A percentile compares a stretch with the other conserved stretches of the same genome.
These are phyloP conservation scores for Stegostoma tigrinum DNA, from an alignment of 2,113 vertebrate species.

Conservation along the genomic window DNA sequence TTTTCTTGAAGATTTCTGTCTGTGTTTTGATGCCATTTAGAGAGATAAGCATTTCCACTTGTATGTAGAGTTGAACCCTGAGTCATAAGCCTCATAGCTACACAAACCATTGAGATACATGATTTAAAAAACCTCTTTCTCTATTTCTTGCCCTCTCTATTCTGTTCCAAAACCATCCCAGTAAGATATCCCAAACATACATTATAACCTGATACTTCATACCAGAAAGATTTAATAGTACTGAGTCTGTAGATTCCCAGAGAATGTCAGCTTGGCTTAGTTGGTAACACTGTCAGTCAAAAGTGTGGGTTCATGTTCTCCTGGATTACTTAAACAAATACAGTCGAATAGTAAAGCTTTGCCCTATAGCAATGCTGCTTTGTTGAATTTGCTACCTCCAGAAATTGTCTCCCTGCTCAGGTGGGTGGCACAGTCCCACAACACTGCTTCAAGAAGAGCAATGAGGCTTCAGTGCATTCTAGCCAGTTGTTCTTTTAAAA, in stretches of 20 bases:
- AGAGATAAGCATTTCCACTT: too few species aligned
- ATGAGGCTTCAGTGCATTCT: neutral
- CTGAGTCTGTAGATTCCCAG: neutral
- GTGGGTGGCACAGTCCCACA: neutral
- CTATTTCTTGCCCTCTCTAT: neutral
- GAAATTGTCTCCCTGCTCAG: neutral
- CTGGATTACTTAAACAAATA: neutral
- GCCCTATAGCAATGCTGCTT: neutral
- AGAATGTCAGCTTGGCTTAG: neutral
- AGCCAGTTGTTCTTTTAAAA: neutral
- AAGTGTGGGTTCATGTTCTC: neutral
- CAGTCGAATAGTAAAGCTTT: neutral
- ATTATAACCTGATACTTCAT: neutral
- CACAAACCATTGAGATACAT: neutral
- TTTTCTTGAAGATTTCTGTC: too few species aligned
- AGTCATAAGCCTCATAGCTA: too few species aligned
- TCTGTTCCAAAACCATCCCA: neutral
- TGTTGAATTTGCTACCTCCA: neutral
- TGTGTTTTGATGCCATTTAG: too few species aligned
- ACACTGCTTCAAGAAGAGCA: neutral
- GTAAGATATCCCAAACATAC: neutral
- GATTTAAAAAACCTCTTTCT: too few species aligned
- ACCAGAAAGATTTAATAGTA: neutral
- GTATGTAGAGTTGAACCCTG: too few species aligned
- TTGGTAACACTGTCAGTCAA: neutral